Evolutionary conservation across 2,113 vertebrate species (phyloP), one percentile per base, ranked within the genome.

Genomic region (Lontra canadensis): DNA sequence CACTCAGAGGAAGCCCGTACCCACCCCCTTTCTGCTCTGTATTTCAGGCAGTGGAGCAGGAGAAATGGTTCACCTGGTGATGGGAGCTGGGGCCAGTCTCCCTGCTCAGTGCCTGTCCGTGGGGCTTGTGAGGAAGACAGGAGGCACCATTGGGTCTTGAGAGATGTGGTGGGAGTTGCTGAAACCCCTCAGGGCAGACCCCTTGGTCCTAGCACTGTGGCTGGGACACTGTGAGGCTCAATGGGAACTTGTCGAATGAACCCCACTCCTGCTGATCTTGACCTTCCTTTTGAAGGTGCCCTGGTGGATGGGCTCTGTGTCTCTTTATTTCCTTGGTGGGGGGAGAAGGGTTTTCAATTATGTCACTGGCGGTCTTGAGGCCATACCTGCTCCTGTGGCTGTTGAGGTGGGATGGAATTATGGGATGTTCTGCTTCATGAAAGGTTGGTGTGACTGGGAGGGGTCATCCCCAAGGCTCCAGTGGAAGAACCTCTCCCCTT

Each of bases 321-420:
- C 79, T 89, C 52, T 52, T 80, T 65, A 10, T 31, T 97, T 97
- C 84, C 96, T 91, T 13, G 49, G 14, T 14, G 7, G 29, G 93
- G 95, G 85, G 97, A 10, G 8, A 23, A 26, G 95, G 88, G 63
- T 98, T 98, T 98, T 96, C 87, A 49, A 71, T 94, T 96, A 96
- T 71, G 76, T 97, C 97, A 92, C 34, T 81, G 90, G 85, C 89
- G 88, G 88, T 97, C 92, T 92, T 80, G 29, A 95, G 95, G 95
- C 97, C 79, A 59, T 76, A 15, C 67, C 88, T 97, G 95, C 69
- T 96, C 13, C 21, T 83, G 89, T 26, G 88, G 88, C 67, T 55
- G 34, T 61, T 83, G 96, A 87, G 94, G 61, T 67, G 93, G 97
- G 92, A 91, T 67, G 73, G 95, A 79, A 34, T 74, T n/a, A 86